Evolutionary conservation across 2,113 vertebrate species (phyloP).

Genomic region (Circaetus cinerascens): DNA sequence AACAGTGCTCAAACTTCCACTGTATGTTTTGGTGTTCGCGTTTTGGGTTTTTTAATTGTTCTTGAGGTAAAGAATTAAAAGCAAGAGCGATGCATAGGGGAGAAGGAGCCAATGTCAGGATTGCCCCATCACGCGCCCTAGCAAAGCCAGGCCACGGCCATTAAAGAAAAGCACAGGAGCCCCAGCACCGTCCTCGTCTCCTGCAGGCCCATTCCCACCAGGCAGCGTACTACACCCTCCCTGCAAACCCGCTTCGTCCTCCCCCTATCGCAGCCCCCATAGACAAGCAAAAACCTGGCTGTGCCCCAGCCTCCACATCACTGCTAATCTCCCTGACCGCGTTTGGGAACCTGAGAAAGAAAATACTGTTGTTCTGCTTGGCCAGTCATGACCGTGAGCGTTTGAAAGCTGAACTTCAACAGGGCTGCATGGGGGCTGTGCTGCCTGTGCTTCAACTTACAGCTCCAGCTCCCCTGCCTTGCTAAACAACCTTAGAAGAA

Average conservation of each 20-base stretch:
- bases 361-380: neutral
- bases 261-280: fast-evolving
- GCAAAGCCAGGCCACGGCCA: neutral
- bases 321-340: no score
- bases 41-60: no score
- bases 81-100: neutral
- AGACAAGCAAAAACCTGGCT: neutral
- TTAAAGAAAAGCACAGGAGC: neutral
- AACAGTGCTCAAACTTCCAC: neutral
- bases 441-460: no score
- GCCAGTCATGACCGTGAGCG: neutral
- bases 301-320: neutral
- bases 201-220: neutral
- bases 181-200: fast-evolving
- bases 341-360: neutral
- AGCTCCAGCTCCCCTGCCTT: neutral
- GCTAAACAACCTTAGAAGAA: neutral
- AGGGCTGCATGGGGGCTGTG: no score
- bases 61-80: neutral
- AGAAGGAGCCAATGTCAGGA: no score
- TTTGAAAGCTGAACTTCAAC: neutral
- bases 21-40: neutral
- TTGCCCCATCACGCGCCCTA: neutral
- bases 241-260: fast-evolving
- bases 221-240: fast-evolving